Base-by-base conservation (phyloP, 2,797 vertebrate genomes). In the Karalla daura region DNA sequence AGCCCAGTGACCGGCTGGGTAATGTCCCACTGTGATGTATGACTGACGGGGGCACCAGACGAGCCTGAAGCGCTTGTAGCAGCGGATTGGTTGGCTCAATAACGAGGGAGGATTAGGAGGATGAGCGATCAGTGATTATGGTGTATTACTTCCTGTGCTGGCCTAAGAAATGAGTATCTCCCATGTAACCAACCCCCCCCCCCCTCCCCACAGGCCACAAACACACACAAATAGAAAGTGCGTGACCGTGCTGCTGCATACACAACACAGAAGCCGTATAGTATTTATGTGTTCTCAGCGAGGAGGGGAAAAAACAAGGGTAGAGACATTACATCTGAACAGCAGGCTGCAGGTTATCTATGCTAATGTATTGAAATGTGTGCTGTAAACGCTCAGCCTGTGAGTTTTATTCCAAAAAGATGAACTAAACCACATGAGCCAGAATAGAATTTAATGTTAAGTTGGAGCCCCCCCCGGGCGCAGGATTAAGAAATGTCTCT, bases 81-180 rank as follows among this genome's bases (percentile, higher is more conserved):
- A 77, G 2, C 52, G 63, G 71, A 80, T 77, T 78, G 66, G 65
- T 78, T 74, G 70, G 68, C 69, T 75, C 32, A 17, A 24, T 10
- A 32, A 49, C 15, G 21, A 74, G 40, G 17, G 3, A 20, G 56
- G 73, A 77, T 69, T 60, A 86, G 28, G 53, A 62, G 56, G 69
- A 76, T 63, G 55, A 55, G 17, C 66, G 71, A 80, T 62, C 44
- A 43, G 70, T 5, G 76, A 85, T 83, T 72, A 84, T 45, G 37
- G 64, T 83, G 75, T 32, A 50, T 70, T 60, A 78, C 70, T 56
- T 23, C 44, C 2, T n/a, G 17, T 53, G 64, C 47, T 64, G 39
- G 30, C 46, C 40, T 67, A 17, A 47, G 64, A 53, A 74, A 78
- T 10, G 2, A 41, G 5, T 56, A 65, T 70, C 36, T 74, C 43